Base-by-base conservation (phyloP, 2,888 invertebrate species). In the Cynaeus angustus region DNA sequence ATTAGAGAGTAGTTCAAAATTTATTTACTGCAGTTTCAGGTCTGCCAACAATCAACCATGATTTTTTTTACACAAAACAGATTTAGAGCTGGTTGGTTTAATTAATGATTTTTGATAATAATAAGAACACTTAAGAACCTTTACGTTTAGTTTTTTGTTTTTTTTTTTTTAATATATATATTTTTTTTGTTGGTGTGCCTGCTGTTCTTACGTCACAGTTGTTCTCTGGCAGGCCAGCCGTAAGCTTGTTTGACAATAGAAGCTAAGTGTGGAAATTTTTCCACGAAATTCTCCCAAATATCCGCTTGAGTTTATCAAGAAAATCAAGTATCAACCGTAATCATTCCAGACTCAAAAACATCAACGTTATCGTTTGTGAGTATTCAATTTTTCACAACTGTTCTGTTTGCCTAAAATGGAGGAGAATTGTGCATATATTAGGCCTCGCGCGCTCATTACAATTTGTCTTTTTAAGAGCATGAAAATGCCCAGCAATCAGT, bases 401-500 rank as follows among this genome's bases (percentile, higher is more conserved):
- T 72, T 53, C 73, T 64, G 73, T 72, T 74, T 76, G 72, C 68
- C 73, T 72, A 77, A 77, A 77, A 77, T 77, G 77, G 77, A 73
- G 77, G 77, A 75, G 72, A 71, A 71, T 70, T 62, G 53, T 72
- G 71, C 72, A 72, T 64, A 61, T 69, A 72, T 68, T 64, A 48
- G 16, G n/a, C 30, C 8, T 21, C 14, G 37, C 26, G 33, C 16
- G 12, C 28, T 33, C 41, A 45, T 21, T 45, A 30, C 50, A 8
- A 12, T n/a, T 53, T 21, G 55, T n/a, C 10, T 48, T 37, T 61
- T 58, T 73, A 66, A 80, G 79, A 83, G 77, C 78, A 83, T 83
- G 83, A 83, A 83, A 77, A 81, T 81, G 75, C 80, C 79, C 58
- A 79, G 79, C 64, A 79, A 80, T 73, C 79, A 83, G 59, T 77